phyloP scores from a whole-genome alignment of 2,797 vertebrate genomes.

The Furcifer pardalis region DNA sequence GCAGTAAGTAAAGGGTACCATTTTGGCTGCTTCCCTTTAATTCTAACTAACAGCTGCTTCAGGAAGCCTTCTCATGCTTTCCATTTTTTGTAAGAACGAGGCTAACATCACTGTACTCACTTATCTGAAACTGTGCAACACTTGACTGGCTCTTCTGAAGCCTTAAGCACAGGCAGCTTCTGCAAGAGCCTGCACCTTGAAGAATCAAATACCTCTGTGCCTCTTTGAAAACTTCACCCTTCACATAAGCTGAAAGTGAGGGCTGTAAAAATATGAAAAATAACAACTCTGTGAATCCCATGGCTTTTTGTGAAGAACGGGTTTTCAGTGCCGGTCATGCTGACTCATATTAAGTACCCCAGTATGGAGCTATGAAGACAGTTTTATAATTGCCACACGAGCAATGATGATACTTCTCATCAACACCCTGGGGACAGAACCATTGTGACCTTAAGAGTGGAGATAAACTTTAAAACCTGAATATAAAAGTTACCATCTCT shows the following conservation, averaged over 20 bases:
- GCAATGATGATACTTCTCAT: neutral
- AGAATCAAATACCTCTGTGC: conserved; percentile 23
- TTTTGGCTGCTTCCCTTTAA: neutral
- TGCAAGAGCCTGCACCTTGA: neutral
- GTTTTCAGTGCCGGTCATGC: conserved; percentile 9
- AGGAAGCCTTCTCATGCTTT: neutral
- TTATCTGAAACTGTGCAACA: neutral
- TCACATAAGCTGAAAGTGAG: conserved; percentile 7
- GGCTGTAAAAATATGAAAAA: neutral
- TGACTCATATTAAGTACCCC: neutral
- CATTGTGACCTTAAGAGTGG: conserved; percentile 21
- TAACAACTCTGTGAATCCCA: neutral
- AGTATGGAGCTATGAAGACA: neutral
- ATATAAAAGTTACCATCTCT: conserved; percentile 3
- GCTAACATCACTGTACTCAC: neutral
- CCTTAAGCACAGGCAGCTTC: neutral
- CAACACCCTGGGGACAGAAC: neutral
- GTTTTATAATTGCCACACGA: neutral
- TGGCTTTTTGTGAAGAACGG: neutral
- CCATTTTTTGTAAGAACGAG: neutral
- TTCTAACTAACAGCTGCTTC: neutral
- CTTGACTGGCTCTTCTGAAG: conserved; percentile 4
- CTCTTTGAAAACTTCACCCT: conserved; percentile 18
- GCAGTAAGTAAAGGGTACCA: neutral
- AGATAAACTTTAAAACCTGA: conserved; percentile 15